These are phyloP conservation scores for Gyps fulvus DNA, from an alignment of 2,113 vertebrate species.

Conservation along the genomic window DNA sequence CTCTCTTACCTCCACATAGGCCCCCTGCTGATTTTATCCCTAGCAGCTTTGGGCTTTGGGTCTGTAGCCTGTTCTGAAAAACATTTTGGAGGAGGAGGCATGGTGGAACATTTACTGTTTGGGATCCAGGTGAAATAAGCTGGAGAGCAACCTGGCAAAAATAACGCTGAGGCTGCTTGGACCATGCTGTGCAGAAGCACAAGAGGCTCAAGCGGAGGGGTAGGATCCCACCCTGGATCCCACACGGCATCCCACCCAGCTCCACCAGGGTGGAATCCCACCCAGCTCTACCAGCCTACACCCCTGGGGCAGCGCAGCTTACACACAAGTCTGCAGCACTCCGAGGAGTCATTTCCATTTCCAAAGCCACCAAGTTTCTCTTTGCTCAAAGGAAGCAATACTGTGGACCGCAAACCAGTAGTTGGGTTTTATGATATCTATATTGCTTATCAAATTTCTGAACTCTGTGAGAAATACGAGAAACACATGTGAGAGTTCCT, in stretches of 20 bases:
- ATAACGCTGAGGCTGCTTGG: not conserved
- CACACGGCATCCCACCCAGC: too few species aligned
- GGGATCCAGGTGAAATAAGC: not conserved
- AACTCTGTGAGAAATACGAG: not conserved
- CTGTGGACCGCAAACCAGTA: not conserved
- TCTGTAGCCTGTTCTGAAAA: not conserved
- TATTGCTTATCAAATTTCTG: not conserved
- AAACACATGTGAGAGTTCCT: not conserved
- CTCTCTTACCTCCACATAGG: not conserved
- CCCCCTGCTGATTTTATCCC: not conserved
- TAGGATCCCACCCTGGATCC: not conserved
- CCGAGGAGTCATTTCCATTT: not conserved
- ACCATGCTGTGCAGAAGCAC: not conserved
- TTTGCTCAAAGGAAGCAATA: not conserved
- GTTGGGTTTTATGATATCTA: not conserved
- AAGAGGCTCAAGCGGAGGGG: fast-evolving
- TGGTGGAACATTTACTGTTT: not conserved
- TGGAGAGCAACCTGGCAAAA: not conserved
- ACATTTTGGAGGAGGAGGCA: not conserved
- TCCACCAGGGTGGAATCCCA: not conserved
- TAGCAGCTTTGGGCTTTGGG: not conserved
- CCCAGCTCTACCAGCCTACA: not conserved
- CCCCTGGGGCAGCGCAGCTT: not conserved
- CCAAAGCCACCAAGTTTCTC: not conserved
- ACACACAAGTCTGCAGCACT: not conserved